Percentiles rank a stretch among this genome's conserved stretches.
Conservation (phyloP, 2,888 invertebrate genomes). For the Plagodis pulveraria region DNA sequence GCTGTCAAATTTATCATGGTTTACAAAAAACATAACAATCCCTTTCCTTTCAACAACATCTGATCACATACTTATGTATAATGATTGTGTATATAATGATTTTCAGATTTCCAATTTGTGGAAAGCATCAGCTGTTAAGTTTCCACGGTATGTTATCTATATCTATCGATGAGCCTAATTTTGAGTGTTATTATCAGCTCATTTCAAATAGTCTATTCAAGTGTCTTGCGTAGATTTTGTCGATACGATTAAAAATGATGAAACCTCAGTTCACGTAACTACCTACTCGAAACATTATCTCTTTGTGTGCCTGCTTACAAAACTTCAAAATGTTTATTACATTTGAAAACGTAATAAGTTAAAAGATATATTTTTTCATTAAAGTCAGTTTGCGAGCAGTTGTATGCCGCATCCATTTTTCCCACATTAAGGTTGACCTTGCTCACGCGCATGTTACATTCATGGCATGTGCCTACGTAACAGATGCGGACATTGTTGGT, state of each 20-base stretch:
- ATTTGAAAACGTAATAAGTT: too few relatives aligned
- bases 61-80: too few relatives aligned
- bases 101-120: slow-evolving; percentile 4
- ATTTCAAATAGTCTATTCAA: slow-evolving; percentile 37
- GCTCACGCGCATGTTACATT: slow-evolving; percentile 36
- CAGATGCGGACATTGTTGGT: slow-evolving; percentile 8
- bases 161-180: slow-evolving; percentile 3
- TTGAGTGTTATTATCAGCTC: slow-evolving; percentile 37
- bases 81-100: too few relatives aligned
- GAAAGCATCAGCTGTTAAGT: slow-evolving; percentile 4
- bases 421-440: slow-evolving; percentile 22
- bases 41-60: too few relatives aligned
- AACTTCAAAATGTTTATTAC: too few relatives aligned
- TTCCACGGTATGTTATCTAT: slow-evolving; percentile 7
- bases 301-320: too few relatives aligned
- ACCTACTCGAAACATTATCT: too few relatives aligned
- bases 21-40: too few relatives aligned
- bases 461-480: slow-evolving; percentile 4
- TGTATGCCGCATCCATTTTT: slow-evolving; percentile 16
- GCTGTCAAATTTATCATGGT: too few relatives aligned
- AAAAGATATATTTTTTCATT: too few relatives aligned
- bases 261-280: not conserved
- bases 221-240: not conserved
- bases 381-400: slow-evolving; percentile 13
- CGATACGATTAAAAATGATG: not conserved